Conservation (phyloP, 1,140 invertebrate species). For the Uloborus diversus region DNA sequence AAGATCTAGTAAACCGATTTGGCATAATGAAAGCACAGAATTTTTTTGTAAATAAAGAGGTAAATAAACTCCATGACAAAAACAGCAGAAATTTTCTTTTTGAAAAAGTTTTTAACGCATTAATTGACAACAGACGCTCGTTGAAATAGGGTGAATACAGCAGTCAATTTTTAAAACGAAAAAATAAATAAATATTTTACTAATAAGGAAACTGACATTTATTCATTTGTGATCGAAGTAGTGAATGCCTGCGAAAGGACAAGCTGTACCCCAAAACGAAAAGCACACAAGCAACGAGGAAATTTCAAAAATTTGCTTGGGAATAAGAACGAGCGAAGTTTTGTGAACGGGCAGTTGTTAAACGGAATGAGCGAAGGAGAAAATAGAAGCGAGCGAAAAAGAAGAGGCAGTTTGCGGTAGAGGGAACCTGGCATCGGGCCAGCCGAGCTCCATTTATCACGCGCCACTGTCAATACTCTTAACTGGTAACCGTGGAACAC, state of each 20-base stretch:
- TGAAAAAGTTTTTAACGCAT: no score
- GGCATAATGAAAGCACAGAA: no score
- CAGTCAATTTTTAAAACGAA: no score
- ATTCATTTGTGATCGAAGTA: constrained; percentile 13
- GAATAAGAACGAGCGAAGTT: constrained; percentile 48
- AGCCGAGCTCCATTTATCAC: constrained; percentile 51
- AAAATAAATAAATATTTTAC: no score
- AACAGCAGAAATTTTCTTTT: no score
- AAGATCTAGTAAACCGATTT: no score
- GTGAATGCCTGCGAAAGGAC: constrained; percentile 37
- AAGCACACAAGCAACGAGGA: constrained; percentile 27
- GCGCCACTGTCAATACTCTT: constrained; percentile 51
- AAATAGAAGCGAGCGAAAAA: constrained; percentile 53
- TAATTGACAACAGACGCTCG: no score
- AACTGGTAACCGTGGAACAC: constrained; percentile 51
- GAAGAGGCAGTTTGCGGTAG: constrained; percentile 53
- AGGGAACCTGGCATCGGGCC: constrained; percentile 49
- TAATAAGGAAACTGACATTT: constrained; percentile 1
- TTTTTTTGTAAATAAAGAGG: no score
- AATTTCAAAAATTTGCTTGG: constrained; percentile 52
- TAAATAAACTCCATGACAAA: no score
- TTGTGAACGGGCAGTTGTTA: constrained; percentile 46
- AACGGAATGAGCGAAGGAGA: constrained; percentile 41
- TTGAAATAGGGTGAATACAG: no score
- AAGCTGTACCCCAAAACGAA: constrained; percentile 36